Percentiles rank a stretch among this genome's conserved stretches.
These are phyloP conservation scores for Melikaiella ostensackeni DNA, from an alignment of 2,888 invertebrate genomes.

Conservation along the genomic window DNA sequence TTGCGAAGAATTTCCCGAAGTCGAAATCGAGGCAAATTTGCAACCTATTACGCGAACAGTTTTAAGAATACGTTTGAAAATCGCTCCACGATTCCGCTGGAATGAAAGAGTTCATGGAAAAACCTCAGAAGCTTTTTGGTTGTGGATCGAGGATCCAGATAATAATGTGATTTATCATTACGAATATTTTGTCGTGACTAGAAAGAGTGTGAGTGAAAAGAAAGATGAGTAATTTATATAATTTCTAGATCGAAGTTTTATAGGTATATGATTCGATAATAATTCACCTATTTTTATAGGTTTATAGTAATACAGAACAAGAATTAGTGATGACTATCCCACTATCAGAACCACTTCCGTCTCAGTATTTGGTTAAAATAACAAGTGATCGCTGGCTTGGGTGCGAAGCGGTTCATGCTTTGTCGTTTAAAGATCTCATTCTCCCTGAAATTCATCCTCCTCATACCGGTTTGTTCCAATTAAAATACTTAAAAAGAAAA, in stretches of 20 bases:
- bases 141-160: slow-evolving; percentile 98
- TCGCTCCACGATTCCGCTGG: slow-evolving; percentile 89
- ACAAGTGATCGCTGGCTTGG: slow-evolving; percentile 92
- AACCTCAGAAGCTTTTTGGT: slow-evolving; percentile 94
- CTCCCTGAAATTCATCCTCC: slow-evolving; percentile 95
- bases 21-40: slow-evolving; percentile 90
- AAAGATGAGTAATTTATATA: not conserved
- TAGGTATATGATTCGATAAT: not conserved
- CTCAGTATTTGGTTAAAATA: slow-evolving; percentile 93
- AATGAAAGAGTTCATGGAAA: slow-evolving; percentile 94
- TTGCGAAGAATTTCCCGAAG: slow-evolving; percentile 89
- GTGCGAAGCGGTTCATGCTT: slow-evolving; percentile 80
- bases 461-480: slow-evolving; percentile 84
- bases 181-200: slow-evolving; percentile 92
- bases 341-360: slow-evolving; percentile 91
- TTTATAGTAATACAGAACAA: slow-evolving; percentile 84
- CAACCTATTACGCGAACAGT: slow-evolving; percentile 98
- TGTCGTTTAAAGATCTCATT: slow-evolving; percentile 91
- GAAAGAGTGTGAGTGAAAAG: slow-evolving; percentile 82
- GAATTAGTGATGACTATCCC: slow-evolving; percentile 97
- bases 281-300: slow-evolving; percentile 52
- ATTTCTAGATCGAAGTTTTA: not conserved
- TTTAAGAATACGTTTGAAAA: slow-evolving; percentile 87
- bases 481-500: not conserved
- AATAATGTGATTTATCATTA: slow-evolving; percentile 97